Evolutionary conservation across 2,797 vertebrate genomes (phyloP), one percentile per base, ranked within the genome.

Genomic region (Enteromius argenteus): DNA sequence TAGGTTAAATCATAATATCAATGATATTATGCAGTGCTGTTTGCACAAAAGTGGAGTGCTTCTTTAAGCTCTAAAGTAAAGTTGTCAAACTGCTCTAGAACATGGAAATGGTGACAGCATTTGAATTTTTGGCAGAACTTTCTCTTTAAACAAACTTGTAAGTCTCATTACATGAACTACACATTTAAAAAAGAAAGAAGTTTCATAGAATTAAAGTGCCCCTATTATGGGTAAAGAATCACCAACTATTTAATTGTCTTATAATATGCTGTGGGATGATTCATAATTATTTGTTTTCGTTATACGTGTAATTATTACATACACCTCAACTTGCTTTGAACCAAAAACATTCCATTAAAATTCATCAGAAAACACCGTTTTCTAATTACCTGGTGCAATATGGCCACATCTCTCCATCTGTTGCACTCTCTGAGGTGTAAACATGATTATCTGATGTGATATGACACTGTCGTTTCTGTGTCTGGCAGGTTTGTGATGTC

Each of bases 401-500:
- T 64, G 56, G 35, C 32, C 79, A n/a, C 37, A 30, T 44, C 19
- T 44, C 53, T 72, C n/a, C 39, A 72, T 81, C 68, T 81, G 53
- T 49, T 49, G 68, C 5, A 0, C 39, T 49, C 21, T 42, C 10
- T 9, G 19, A 46, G 46, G 49, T 56, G 53, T 10, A 17, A 62
- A 46, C 27, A 72, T 72, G 15, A 46, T 32, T 44, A 62, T 46
- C 42, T 62, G 68, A 46, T 78, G 56, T 78, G 75, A 78, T 58
- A 78, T 35, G 74, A 53, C 9, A 35, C 49, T 39, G 15, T 32
- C 23, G 11, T 35, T 71, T 64, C 42, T 76, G 67, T 42, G 67
- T 73, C 60, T 62, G 67, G 66, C 21, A 64, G 46, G 10, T 46
- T 51, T 60, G 44, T 64, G n/a, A 77, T 87, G 46, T 69, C 80